Evolutionary conservation across 2,888 invertebrate species (phyloP).

Genomic region (Alcis repandata): DNA sequence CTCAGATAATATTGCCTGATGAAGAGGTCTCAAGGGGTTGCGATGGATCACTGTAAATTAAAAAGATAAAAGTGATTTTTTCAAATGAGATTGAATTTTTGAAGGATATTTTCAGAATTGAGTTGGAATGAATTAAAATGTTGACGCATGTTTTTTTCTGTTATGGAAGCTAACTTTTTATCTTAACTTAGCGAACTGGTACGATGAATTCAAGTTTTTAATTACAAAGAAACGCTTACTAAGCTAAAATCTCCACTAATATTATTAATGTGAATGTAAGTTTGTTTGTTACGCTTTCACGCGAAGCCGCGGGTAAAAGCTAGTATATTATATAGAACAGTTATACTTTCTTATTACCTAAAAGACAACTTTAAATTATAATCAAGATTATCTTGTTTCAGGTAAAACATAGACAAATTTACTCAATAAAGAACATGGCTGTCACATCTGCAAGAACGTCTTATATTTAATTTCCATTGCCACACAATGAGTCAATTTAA

Average conservation of each 20-base stretch:
- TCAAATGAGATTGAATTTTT: constrained; percentile 12
- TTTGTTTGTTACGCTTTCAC: too few species aligned
- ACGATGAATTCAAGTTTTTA: too few species aligned
- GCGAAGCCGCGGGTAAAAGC: too few species aligned
- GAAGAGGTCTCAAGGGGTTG: constrained; percentile 30
- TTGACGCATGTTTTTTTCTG: not conserved
- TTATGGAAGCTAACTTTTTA: too few species aligned
- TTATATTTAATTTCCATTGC: not conserved
- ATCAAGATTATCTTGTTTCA: too few species aligned
- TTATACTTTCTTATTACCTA: too few species aligned
- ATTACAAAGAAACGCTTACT: too few species aligned
- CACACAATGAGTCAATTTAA: not conserved
- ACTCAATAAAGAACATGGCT: not conserved
- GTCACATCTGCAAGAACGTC: not conserved
- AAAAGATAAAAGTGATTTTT: constrained; percentile 11
- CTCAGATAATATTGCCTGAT: constrained; percentile 32
- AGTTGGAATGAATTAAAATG: not conserved
- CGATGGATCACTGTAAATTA: constrained; percentile 24
- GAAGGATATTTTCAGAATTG: constrained; percentile 2
- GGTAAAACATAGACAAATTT: not conserved
- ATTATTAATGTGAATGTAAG: too few species aligned
- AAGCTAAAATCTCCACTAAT: too few species aligned
- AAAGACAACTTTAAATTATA: too few species aligned
- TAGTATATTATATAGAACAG: too few species aligned
- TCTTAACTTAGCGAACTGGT: too few species aligned